These are phyloP conservation scores for Mactromeris polynyma DNA, from an alignment of 2,888 invertebrate species.

Conservation along the genomic window DNA sequence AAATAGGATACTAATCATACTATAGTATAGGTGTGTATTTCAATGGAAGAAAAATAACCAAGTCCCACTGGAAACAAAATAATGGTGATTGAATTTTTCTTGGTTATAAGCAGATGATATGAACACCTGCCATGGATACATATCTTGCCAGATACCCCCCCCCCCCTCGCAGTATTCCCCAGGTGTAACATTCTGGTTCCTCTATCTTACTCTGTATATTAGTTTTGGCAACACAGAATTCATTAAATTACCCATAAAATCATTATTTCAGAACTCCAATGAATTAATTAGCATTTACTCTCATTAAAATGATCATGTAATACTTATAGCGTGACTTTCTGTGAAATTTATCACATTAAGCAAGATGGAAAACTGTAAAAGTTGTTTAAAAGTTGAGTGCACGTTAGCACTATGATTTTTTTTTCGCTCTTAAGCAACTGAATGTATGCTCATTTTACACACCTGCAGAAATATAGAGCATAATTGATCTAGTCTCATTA, in stretches of 20 bases:
- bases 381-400: no score
- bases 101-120: background rate
- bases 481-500: no score
- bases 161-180: background rate
- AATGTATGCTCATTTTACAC: no score
- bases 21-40: no score
- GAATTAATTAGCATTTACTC: background rate
- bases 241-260: conserved; percentile 12
- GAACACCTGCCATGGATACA: background rate
- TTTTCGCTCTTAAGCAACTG: no score
- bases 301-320: background rate
- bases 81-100: background rate
- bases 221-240: background rate
- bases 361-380: background rate
- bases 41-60: background rate
- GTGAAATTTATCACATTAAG: conserved; percentile 2
- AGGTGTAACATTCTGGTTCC: background rate
- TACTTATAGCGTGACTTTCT: background rate
- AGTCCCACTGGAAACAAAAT: background rate
- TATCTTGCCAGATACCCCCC: background rate
- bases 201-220: background rate
- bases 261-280: background rate
- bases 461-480: no score
- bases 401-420: no score
- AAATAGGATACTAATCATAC: background rate